Percentiles rank a stretch among this genome's conserved stretches.
Conservation (phyloP, 1,140 invertebrate species). For the Drosophila repleta region DNA sequence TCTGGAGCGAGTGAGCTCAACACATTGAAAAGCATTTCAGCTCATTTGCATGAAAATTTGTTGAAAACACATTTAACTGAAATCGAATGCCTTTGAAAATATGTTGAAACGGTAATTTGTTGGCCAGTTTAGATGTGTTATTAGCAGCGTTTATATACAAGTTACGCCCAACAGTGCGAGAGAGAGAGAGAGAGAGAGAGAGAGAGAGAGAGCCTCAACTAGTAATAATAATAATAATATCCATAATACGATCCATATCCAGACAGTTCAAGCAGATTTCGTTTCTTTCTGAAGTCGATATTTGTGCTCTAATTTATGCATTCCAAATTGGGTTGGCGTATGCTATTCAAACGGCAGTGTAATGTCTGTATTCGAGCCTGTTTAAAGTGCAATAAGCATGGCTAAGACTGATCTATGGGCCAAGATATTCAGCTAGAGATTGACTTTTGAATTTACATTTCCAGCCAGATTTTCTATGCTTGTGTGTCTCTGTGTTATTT, state of each 20-base stretch:
- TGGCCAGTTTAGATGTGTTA: conserved; percentile 78
- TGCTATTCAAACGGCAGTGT: conserved; percentile 76
- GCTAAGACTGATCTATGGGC: conserved; percentile 75
- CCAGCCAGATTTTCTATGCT: neutral
- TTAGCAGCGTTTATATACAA: conserved; percentile 81
- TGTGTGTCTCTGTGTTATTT: conserved; percentile 32
- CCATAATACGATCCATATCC: conserved; percentile 8
- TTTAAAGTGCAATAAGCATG: conserved; percentile 76
- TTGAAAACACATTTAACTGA: conserved; percentile 73
- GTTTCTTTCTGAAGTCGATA: conserved; percentile 29
- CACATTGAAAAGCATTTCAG: neutral
- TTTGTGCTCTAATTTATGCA: conserved; percentile 71
- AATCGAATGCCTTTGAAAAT: conserved; percentile 52
- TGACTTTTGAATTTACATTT: conserved; percentile 33
- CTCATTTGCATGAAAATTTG: conserved; percentile 79
- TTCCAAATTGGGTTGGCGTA: conserved; percentile 59
- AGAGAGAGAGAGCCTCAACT: neutral
- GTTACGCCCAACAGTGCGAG: conserved; percentile 55
- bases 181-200: conserved; percentile 5
- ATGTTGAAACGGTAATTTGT: conserved; percentile 79
- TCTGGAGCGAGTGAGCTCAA: conserved; percentile 26
- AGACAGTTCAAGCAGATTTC: conserved; percentile 19
- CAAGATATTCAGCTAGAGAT: conserved; percentile 29
- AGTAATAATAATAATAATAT: conserved; percentile 34
- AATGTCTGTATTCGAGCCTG: conserved; percentile 73